Evolutionary conservation across 2,888 invertebrate genomes (phyloP), one percentile per base, ranked within the genome.

Genomic region (Nematopogon swammerdamellus): DNA sequence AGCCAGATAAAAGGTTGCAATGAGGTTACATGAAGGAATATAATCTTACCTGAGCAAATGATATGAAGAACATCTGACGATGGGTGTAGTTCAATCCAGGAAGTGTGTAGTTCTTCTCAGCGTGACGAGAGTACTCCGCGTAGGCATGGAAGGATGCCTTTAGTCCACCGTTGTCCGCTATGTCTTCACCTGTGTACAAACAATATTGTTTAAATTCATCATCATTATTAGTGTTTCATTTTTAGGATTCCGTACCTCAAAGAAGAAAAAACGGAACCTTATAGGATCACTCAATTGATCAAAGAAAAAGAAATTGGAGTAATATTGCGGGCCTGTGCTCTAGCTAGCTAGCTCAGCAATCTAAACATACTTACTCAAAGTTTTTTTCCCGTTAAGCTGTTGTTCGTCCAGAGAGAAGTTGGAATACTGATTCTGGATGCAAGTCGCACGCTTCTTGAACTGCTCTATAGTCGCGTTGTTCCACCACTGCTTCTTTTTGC

Each of bases 401-500:
- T 89, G 87, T 42, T 85, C 87, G 44, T 91, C 88, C 51, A 96
- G 85, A 55, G 86, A 67, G 59, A 85, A 88, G 10, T 83, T 79
- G 49, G 89, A 84, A 67, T 99, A 99, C 68, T 99, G 98, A 36
- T 93, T 85, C 55, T 75, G 72, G 3, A 80, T 75, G 64, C 99
- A 99, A 60, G 92, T 85, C 0, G 96, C 91, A 51, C 91, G 85
- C 44, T 88, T 82, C 61, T 95, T 93, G 70, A 99, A 99, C 50
- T 85, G 85, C 0, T 84, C 86, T 51, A 97, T 91, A 1, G 98
- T 97, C 11, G 86, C 86, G 59, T 93, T 90, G 62, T 96, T 94
- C 99, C 99, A 99, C 98, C 99, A 99, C 56, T 92, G 92, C 64
- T 95, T 90, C 52, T 99, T 76, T 69, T 98, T 98, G 0, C 99